A percentile compares a stretch with the other conserved stretches of the same genome.
Evolutionary conservation across 2,797 vertebrate genomes (phyloP).

Genomic region (Hippopotamyrus pictus): DNA sequence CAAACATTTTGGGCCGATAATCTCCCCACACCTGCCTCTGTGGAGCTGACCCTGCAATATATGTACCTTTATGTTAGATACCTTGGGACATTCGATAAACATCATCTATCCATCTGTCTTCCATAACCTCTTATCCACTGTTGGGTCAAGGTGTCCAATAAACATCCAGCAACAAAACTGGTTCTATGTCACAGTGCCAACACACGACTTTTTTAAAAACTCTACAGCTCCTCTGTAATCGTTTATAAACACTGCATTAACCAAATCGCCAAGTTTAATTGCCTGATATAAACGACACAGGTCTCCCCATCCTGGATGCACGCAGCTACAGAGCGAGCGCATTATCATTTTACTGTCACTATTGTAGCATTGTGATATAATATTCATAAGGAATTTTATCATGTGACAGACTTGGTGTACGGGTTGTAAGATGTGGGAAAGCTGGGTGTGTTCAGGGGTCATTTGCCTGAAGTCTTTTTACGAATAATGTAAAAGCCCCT

Average conservation of each 20-base stretch:
- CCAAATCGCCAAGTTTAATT: neutral
- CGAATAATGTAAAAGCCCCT: neutral
- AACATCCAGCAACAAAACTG: neutral
- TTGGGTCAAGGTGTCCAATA: neutral
- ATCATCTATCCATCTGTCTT: neutral
- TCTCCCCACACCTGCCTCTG: neutral
- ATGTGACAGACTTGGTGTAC: neutral
- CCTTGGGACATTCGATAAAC: neutral
- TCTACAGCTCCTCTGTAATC: neutral
- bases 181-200: neutral
- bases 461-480: neutral
- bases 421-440: neutral
- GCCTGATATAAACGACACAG: neutral
- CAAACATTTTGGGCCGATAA: neutral
- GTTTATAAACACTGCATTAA: neutral
- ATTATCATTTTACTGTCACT: neutral
- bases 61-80: neutral
- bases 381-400: neutral
- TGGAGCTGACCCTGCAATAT: neutral
- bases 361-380: neutral
- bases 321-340: neutral
- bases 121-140: neutral
- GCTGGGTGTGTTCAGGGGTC: neutral
- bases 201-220: neutral
- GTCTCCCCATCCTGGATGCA: neutral